Percentiles rank a stretch among this genome's conserved stretches.
These are phyloP conservation scores for Zosterops hypoxanthus DNA, from an alignment of 2,113 vertebrate genomes.

Conservation along the genomic window DNA sequence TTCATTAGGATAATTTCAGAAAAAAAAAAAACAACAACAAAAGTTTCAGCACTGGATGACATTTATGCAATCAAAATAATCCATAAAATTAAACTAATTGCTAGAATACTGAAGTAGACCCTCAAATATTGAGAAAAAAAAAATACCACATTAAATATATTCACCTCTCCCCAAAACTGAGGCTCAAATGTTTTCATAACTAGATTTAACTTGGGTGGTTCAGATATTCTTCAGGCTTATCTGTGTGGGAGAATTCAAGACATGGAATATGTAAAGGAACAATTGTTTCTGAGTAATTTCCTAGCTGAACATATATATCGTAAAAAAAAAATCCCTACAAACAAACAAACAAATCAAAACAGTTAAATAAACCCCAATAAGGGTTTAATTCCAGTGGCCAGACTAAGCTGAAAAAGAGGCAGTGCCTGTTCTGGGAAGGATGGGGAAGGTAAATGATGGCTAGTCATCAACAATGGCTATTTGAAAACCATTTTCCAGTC, in stretches of 20 bases:
- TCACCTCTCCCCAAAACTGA: not conserved
- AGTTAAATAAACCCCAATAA: not conserved
- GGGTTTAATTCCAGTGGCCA: not conserved
- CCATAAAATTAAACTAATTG: not conserved
- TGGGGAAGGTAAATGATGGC: not conserved
- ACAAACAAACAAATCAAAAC: not conserved
- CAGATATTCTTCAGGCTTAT: not conserved
- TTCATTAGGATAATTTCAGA: not conserved
- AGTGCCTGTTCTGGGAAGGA: not conserved
- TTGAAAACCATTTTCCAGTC: slow-evolving; percentile 1
- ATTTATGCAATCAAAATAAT: not conserved
- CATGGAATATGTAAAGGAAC: not conserved
- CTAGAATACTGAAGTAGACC: not conserved
- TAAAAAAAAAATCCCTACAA: not conserved
- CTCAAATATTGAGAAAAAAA: not conserved
- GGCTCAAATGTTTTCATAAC: not conserved
- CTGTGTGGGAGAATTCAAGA: not conserved
- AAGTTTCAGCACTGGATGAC: not conserved
- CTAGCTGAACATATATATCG: not conserved
- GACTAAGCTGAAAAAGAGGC: not conserved
- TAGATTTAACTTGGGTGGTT: not conserved
- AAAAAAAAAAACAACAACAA: not conserved
- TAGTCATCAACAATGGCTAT: not conserved
- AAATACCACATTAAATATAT: not conserved
- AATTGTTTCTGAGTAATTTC: not conserved